phyloP scores from a whole-genome alignment of 2,888 invertebrate genomes.

The Gari tellinella region DNA sequence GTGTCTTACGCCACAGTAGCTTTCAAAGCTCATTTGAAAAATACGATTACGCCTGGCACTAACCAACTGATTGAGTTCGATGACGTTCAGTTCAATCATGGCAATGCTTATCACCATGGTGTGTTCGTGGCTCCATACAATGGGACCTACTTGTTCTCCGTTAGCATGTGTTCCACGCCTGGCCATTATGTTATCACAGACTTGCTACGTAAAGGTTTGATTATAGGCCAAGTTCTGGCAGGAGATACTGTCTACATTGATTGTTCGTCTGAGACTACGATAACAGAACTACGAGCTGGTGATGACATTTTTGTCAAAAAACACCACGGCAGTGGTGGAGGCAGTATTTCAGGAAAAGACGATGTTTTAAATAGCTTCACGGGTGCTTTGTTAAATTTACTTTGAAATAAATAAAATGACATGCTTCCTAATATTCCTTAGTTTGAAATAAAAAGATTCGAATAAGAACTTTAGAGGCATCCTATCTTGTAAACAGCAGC shows the following conservation, averaged over 20 bases:
- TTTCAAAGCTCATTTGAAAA: conserved; percentile 28
- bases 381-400: conserved; percentile 10
- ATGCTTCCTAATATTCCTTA: too few relatives aligned
- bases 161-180: conserved; percentile 18
- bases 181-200: conserved; percentile 26
- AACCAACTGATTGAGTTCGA: conserved; percentile 30
- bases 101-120: conserved; percentile 19
- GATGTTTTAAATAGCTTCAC: conserved; percentile 30
- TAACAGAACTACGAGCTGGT: conserved; percentile 15
- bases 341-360: conserved; percentile 1
- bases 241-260: conserved; percentile 21
- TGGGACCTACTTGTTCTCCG: conserved; percentile 34
- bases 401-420: too few relatives aligned
- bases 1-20: neutral
- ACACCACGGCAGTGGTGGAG: conserved; percentile 3
- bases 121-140: conserved; percentile 22
- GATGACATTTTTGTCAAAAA: conserved; percentile 31
- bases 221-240: conserved; percentile 27
- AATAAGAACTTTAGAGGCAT: too few relatives aligned
- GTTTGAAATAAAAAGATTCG: too few relatives aligned
- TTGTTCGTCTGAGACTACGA: conserved; percentile 33
- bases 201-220: conserved; percentile 14
- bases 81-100: conserved; percentile 33
- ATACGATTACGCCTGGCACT: conserved; percentile 2
- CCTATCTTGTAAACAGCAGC: too few relatives aligned